Evolutionary conservation across 2,888 invertebrate species (phyloP).

Genomic region (Drosophila robusta): DNA sequence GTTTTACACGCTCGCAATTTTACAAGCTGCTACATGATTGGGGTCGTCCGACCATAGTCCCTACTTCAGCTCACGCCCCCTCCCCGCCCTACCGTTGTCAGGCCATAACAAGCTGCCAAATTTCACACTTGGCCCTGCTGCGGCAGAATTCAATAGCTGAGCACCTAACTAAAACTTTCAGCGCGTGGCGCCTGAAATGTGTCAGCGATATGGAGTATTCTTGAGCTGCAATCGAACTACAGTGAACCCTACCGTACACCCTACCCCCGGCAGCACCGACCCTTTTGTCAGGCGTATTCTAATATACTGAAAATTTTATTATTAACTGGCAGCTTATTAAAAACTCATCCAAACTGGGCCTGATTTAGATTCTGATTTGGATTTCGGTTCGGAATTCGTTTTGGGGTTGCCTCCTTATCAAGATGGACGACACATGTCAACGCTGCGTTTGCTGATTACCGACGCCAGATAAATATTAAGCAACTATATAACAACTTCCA

Average conservation of each 20-base stretch:
- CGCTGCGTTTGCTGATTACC: conserved; percentile 59
- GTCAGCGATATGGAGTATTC: conserved; percentile 29
- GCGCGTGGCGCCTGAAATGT: conserved; percentile 45
- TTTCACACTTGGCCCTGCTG: conserved; percentile 66
- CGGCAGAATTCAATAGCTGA: conserved; percentile 43
- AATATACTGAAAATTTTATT: conserved; percentile 64
- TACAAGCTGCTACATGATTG: conserved; percentile 78
- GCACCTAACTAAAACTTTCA: conserved; percentile 71
- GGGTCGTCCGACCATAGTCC: conserved; percentile 54
- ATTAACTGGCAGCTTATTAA: conserved; percentile 77
- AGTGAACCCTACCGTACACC: not conserved
- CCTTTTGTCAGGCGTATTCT: conserved; percentile 36
- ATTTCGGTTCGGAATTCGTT: conserved; percentile 9
- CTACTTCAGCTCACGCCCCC: not conserved
- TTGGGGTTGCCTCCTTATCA: conserved; percentile 60
- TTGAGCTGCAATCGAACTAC: conserved; percentile 26
- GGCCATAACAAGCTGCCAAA: conserved; percentile 72
- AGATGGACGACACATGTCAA: conserved; percentile 74
- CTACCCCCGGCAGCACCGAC: conserved; percentile 11
- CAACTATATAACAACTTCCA: conserved; percentile 64
- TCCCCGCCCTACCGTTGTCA: not conserved
- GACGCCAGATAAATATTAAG: conserved; percentile 68
- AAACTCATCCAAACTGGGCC: conserved; percentile 55
- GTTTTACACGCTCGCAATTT: conserved; percentile 72
- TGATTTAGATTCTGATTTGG: conserved; percentile 53